Evolutionary conservation across 2,888 invertebrate species (phyloP), one percentile per base, ranked within the genome.

Genomic region (Andrena flavipes): DNA sequence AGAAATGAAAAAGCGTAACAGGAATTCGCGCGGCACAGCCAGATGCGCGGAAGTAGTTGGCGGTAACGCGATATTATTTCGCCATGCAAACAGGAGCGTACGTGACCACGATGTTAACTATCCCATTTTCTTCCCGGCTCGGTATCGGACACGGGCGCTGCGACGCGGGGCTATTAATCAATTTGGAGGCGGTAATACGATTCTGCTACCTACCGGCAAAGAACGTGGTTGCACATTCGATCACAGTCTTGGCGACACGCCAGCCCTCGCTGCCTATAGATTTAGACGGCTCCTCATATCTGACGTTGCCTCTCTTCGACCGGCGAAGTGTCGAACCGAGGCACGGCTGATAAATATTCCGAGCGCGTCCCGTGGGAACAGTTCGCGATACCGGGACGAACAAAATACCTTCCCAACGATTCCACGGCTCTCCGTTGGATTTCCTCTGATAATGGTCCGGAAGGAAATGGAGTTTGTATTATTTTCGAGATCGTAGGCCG

Each of bases 41-140:
- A 48, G 42, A 49, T 29, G 65, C 42, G 7, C 49, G 51, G 64
- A 49, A 71, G 56, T 59, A 49, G 68, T 68, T 54, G 49, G 16
- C 8, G 60, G 51, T 49, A 64, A 74, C 72, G 70, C 62, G 70
- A 78, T 80, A 77, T 85, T 85, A 85, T 84, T 86, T 87, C 76
- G 54, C 75, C 79, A 86, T 83, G 82, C 80, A 82, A 80, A 76
- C 79, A 69, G 78, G 35, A 77, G 54, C 73, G 77, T 76, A 86
- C 82, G 88, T 88, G 84, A 84, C 76, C 69, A 64, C 26, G 75
- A 74, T 82, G 78, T 87, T 82, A 87, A 87, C 73, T 65, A 72
- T 26, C 64, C 80, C 71, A 83, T 87, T 83, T 85, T 85, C 83
- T 72, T 73, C 72, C 10, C 20, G 42, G 33, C 68, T 23, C 26